Conservation (phyloP, 2,113 vertebrate species). For the Phylloscopus trochiloides region DNA sequence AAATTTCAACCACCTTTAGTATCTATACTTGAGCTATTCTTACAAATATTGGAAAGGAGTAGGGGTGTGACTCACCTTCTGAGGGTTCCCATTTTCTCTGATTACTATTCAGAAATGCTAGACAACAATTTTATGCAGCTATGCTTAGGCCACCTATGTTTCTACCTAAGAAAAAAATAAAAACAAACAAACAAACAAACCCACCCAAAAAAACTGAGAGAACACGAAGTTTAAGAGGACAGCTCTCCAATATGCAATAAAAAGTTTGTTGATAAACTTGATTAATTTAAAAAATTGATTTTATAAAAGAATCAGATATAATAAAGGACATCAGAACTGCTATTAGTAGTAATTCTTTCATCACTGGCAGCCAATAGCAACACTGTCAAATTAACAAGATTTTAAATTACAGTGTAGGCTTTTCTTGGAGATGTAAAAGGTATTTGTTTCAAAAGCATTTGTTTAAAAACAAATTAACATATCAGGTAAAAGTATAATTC, state of each 20-base stretch:
- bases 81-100: neutral
- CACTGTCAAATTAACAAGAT: neutral
- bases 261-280: neutral
- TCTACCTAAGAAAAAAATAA: neutral
- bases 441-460: neutral
- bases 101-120: neutral
- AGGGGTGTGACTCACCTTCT: neutral
- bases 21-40: neutral
- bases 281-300: neutral
- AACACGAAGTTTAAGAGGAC: neutral
- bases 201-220: neutral
- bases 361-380: neutral
- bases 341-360: neutral
- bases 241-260: neutral
- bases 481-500: neutral
- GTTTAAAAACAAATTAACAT: neutral
- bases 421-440: neutral
- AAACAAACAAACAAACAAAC: neutral
- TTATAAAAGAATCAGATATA: neutral
- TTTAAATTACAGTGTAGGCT: neutral
- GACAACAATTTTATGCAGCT: neutral
- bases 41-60: neutral
- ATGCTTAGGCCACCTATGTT: neutral
- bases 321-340: neutral
- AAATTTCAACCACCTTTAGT: neutral